A percentile compares a stretch with the other conserved stretches of the same genome.
These are phyloP conservation scores for Lonchura striata DNA, from an alignment of 2,113 vertebrate genomes.

Conservation along the genomic window DNA sequence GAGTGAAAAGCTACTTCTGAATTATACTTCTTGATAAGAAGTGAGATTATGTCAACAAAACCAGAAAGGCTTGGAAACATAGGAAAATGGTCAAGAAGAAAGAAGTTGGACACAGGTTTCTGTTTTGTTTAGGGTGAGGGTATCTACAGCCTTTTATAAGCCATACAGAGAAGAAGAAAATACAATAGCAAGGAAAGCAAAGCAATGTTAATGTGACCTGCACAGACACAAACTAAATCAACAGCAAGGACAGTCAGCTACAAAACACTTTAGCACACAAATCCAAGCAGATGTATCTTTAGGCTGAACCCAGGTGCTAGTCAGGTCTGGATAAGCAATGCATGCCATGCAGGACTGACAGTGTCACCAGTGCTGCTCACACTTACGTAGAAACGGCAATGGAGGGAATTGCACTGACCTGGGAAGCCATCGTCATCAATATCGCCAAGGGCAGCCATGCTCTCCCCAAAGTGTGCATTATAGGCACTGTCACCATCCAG, in stretches of 20 bases:
- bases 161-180: background rate
- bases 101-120: background rate
- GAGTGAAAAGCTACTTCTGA: background rate
- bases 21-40: background rate
- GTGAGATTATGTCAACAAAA: background rate
- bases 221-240: background rate
- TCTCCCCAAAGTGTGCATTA: slow-evolving; percentile 95
- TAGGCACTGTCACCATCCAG: slow-evolving; percentile 83
- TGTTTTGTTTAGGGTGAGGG: background rate
- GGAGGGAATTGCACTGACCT: slow-evolving; percentile 74
- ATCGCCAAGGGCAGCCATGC: slow-evolving; percentile 85
- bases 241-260: background rate
- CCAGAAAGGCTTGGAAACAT: background rate
- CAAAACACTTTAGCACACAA: background rate
- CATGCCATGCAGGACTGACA: background rate
- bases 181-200: background rate
- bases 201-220: background rate
- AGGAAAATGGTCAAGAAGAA: background rate
- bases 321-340: background rate
- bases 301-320: background rate
- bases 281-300: background rate
- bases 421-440: slow-evolving; percentile 93
- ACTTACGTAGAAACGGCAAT: background rate
- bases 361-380: background rate
- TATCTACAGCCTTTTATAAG: background rate